A percentile compares a stretch with the other conserved stretches of the same genome.
These are phyloP conservation scores for Cynoglossus semilaevis DNA, from an alignment of 2,113 vertebrate genomes.

Conservation along the genomic window DNA sequence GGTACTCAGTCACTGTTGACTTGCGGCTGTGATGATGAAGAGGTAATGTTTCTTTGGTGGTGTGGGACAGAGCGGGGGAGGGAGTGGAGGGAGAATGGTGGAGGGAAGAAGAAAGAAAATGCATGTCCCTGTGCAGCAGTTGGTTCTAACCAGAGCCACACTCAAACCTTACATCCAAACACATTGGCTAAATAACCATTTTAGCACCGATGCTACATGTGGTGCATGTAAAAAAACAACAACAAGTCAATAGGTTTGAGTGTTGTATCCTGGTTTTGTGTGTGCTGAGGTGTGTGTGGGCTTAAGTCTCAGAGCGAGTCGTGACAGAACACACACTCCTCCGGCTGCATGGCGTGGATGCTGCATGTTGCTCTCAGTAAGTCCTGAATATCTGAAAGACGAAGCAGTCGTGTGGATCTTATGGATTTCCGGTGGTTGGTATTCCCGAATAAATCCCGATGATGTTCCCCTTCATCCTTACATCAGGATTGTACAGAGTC, in stretches of 20 bases:
- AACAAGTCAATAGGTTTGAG: conserved; percentile 10
- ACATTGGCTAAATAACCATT: not conserved
- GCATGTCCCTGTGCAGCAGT: conserved; percentile 8
- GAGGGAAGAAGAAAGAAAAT: conserved; percentile 10
- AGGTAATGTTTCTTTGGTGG: conserved; percentile 74
- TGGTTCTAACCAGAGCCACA: not conserved
- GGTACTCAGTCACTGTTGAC: conserved; percentile 72
- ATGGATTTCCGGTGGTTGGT: conserved; percentile 77
- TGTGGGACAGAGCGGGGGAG: conserved; percentile 23
- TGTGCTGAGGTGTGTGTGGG: conserved; percentile 23
- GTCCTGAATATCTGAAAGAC: conserved; percentile 70
- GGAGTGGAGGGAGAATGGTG: not conserved
- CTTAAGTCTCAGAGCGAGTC: conserved; percentile 18
- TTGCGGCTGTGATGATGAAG: conserved; percentile 71
- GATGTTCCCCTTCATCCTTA: not conserved
- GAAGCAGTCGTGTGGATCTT: conserved; percentile 64
- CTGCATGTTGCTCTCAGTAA: conserved; percentile 69
- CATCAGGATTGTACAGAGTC: not conserved
- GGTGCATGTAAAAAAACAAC: no score
- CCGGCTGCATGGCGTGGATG: conserved; percentile 49
- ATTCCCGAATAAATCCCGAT: conserved; percentile 59
- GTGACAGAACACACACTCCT: conserved; percentile 19
- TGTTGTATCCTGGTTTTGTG: conserved; percentile 28
- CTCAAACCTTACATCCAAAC: conserved; percentile 35
- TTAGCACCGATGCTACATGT: no score